Conservation (phyloP, 2,797 vertebrate species). For the Falco novaeseelandiae region DNA sequence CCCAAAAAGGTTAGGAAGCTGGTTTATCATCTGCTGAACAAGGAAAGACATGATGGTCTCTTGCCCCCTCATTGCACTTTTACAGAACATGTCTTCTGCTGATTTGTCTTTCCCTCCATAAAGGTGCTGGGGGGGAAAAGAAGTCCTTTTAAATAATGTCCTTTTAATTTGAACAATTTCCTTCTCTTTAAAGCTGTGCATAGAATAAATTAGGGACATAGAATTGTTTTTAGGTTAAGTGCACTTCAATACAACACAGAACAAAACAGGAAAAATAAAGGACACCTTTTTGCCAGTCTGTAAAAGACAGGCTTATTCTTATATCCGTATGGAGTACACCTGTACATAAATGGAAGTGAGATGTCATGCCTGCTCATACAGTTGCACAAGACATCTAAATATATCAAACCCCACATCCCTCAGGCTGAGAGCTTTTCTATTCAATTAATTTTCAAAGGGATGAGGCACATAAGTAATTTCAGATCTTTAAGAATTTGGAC, state of each 20-base stretch:
- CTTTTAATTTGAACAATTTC: neutral
- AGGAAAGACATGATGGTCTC: neutral
- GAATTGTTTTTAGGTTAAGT: neutral
- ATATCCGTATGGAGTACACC: neutral
- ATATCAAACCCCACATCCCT: neutral
- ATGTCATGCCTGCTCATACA: neutral
- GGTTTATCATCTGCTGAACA: neutral
- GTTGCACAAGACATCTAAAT: neutral
- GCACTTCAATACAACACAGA: neutral
- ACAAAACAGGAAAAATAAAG: neutral
- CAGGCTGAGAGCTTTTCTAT: neutral
- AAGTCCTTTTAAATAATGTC: fast-evolving
- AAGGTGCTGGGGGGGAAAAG: fast-evolving
- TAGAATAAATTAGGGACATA: neutral
- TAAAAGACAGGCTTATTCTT: neutral
- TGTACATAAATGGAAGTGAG: neutral
- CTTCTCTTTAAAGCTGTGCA: neutral
- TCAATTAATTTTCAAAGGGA: neutral
- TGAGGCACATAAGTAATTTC: neutral
- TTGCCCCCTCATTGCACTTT: neutral
- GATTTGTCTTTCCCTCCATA: neutral
- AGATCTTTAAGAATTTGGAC: neutral
- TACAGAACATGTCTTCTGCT: neutral
- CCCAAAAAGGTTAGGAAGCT: neutral
- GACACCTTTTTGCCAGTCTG: neutral